These are phyloP conservation scores for Conus ventricosus DNA, from an alignment of 1,140 invertebrate species.

Conservation along the genomic window DNA sequence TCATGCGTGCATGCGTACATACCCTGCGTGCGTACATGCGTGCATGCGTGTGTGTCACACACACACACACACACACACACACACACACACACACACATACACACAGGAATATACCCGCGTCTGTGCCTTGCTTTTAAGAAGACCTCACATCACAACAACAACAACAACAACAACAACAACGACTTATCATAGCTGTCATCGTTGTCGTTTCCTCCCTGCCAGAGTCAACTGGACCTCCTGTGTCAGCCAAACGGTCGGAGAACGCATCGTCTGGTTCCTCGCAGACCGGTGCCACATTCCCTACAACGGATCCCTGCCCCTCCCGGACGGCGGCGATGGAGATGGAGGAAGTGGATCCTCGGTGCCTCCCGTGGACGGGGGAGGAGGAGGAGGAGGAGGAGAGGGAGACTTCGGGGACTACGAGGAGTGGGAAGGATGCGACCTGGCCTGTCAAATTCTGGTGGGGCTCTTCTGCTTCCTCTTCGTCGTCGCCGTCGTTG, in stretches of 20 bases:
- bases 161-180: no score
- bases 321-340: not conserved
- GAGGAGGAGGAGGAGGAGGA: not conserved
- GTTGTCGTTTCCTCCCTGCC: not conserved
- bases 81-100: no score
- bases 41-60: no score
- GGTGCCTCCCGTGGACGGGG: not conserved
- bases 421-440: conserved; percentile 17
- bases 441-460: conserved; percentile 29
- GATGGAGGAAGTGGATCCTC: no score
- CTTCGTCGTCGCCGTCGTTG: conserved; percentile 15
- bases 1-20: no score
- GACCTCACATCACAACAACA: no score
- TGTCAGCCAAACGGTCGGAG: conserved; percentile 38
- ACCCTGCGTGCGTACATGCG: no score
- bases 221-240: conserved; percentile 48
- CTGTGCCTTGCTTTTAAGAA: no score
- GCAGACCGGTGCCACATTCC: conserved; percentile 46
- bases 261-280: conserved; percentile 33
- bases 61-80: no score
- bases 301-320: not conserved
- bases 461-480: conserved; percentile 25
- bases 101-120: no score
- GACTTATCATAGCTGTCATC: no score
- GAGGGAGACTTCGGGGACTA: conserved; percentile 27